These are phyloP conservation scores for Athetis lepigone DNA, from an alignment of 2,888 invertebrate species.

Conservation along the genomic window DNA sequence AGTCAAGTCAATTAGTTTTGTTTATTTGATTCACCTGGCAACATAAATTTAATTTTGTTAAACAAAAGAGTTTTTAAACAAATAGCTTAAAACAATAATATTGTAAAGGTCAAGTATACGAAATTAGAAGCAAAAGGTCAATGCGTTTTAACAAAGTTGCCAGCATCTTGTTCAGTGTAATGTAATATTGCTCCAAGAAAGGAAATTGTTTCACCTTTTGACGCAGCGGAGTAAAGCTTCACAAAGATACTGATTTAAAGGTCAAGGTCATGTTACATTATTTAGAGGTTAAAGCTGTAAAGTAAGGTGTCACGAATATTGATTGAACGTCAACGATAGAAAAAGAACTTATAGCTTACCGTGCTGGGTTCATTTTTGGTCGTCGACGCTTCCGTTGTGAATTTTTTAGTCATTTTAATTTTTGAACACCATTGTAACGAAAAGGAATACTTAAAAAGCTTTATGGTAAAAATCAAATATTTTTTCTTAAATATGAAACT, in stretches of 20 bases:
- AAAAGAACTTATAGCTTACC: background rate
- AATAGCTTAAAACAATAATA: slow-evolving; percentile 13
- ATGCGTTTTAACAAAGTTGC: slow-evolving; percentile 34
- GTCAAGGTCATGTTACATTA: slow-evolving; percentile 24
- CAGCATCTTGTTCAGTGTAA: slow-evolving; percentile 39
- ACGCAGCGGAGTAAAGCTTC: slow-evolving; percentile 28
- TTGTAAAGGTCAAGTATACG: slow-evolving; percentile 14
- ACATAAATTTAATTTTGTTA: too few species aligned
- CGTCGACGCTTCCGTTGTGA: too few species aligned
- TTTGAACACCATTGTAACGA: too few species aligned
- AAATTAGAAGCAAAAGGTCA: slow-evolving; percentile 39
- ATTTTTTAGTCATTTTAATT: too few species aligned
- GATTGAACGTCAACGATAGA: slow-evolving; percentile 7
- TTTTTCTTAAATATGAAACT: too few species aligned
- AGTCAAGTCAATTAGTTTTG: too few species aligned
- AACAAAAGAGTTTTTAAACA: background rate
- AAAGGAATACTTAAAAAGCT: too few species aligned
- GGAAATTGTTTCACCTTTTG: slow-evolving; percentile 57
- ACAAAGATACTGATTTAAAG: slow-evolving; percentile 35
- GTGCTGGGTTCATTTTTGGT: too few species aligned
- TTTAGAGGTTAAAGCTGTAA: slow-evolving; percentile 13
- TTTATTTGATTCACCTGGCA: too few species aligned
- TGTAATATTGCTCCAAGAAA: slow-evolving; percentile 40
- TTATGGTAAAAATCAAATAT: too few species aligned
- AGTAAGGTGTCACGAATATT: slow-evolving; percentile 9